phyloP scores from a whole-genome alignment of 37 sponge, comb jelly and placozoan species.

The Haliclona indistincta region DNA sequence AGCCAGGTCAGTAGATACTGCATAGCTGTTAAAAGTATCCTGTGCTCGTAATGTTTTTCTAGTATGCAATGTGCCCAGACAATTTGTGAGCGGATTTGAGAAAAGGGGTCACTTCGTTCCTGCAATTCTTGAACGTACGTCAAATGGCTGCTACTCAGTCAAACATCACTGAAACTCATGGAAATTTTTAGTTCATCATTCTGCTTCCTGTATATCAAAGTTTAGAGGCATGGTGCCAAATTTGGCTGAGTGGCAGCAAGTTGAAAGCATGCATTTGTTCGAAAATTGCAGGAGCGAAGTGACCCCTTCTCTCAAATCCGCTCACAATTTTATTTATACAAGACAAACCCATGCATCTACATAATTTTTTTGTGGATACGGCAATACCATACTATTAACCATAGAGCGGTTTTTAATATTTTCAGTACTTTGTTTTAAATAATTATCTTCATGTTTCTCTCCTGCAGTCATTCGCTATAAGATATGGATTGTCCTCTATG shows the following conservation, averaged over 20 bases:
- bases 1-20: conserved; percentile 7
- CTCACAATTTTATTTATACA: too few species aligned
- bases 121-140: too few species aligned
- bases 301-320: too few species aligned
- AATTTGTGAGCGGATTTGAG: too few species aligned
- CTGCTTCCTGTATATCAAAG: too few species aligned
- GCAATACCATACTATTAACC: neutral
- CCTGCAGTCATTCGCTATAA: neutral
- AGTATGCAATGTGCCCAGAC: neutral
- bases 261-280: too few species aligned
- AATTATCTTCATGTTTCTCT: conserved; percentile 8
- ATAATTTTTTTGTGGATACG: conserved; percentile 1
- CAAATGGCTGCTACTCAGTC: too few species aligned
- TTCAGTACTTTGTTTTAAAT: neutral
- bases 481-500: conserved; percentile 39
- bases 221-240: too few species aligned
- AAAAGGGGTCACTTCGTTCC: too few species aligned
- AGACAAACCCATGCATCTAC: neutral
- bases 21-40: too few species aligned
- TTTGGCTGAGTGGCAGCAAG: too few species aligned
- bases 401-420: neutral
- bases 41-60: too few species aligned
- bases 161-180: neutral
- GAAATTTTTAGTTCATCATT: neutral
- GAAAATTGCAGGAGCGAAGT: neutral